Evolutionary conservation across 1,140 invertebrate species (phyloP), one percentile per base, ranked within the genome.

Genomic region (Maniola jurtina): DNA sequence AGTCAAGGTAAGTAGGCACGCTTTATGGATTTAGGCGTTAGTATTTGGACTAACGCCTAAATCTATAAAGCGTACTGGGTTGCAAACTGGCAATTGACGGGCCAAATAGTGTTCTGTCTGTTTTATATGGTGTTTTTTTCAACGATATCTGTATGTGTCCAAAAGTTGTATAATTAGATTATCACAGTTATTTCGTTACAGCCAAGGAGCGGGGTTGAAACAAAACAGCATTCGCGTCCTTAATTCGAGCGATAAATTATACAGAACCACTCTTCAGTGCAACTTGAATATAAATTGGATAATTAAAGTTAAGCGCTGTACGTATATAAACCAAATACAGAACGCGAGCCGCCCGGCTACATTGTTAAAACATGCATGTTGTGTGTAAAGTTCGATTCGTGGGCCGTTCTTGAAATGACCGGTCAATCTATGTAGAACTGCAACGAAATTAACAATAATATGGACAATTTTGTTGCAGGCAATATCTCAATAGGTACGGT

Each of bases 211-310:
- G 55, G 47, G 33, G 59, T 60, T 59, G 58, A 59, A 55, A 61
- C 63, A 56, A 68, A 68, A 65, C 70, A 62, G 15, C 45, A 63
- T 57, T 50, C 61, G 57, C 64, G 71, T 64, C 71, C 77, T 81
- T 83, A 80, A 84, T 83, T 83, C 75, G 64, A 67, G 75, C 72
- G 75, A 84, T 88, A 84, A 88, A 88, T 88, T 84, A 86, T 86
- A 86, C 74, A 86, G 73, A 79, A 62, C 79, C 80, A 77, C 79
- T 86, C 80, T 86, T 86, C 82, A 77, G 64, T 85, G 81, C 83
- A 85, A 88, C 79, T 86, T 88, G 83, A 88, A 86, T 88, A 86
- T 84, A 88, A 88, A 88, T 88, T 79, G 80, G 68, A 71, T 83
- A 86, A 88, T 88, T 88, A 88, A 86, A 81, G 68, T 85, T 84